Base-by-base conservation (phyloP, 2,797 vertebrate species). In the Geotrypetes seraphini region DNA sequence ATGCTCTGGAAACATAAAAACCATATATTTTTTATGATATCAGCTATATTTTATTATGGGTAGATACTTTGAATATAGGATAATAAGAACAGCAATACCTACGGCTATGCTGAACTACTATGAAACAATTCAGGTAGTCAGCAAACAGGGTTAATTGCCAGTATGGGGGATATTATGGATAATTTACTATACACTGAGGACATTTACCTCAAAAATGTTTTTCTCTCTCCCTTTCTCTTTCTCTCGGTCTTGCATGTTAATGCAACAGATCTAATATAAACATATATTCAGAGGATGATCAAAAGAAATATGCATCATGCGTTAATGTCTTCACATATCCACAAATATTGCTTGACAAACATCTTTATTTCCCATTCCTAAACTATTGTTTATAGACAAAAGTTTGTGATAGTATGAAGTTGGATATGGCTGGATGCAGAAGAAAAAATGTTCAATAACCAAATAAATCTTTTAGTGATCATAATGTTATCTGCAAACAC, bases 91-190 rank as follows among this genome's bases (percentile, higher is more conserved):
- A 32, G 52, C 64, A 67, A 57, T 69, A 69, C 66, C 47, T 10
- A 37, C 29, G 36, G 28, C 43, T 44, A 37, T 35, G 54, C 49
- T 42, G 51, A 64, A 66, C 50, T 53, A 43, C 46, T 37, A 43
- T 48, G 48, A 67, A 51, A 69, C 54, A 57, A 63, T 66, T 65
- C 55, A 50, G 49, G 47, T 49, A 67, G 51, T 66, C 54, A 60
- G 57, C 54, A 57, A 68, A 70, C 34, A 69, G 55, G 52, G 62
- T 36, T 62, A 59, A 60, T 60, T 60, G 37, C 44, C 70, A 53
- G 41, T 51, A 63, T 43, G 53, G 64, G 40, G 46, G 59, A 66
- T 47, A 70, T 64, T 46, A 53, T 61, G 42, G 50, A 44, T 66
- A 66, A 71, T 70, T 71, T 65, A 60, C 43, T 66, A 47, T 39